Conservation (phyloP, 2,113 vertebrate genomes). For the Nesoenas mayeri region DNA sequence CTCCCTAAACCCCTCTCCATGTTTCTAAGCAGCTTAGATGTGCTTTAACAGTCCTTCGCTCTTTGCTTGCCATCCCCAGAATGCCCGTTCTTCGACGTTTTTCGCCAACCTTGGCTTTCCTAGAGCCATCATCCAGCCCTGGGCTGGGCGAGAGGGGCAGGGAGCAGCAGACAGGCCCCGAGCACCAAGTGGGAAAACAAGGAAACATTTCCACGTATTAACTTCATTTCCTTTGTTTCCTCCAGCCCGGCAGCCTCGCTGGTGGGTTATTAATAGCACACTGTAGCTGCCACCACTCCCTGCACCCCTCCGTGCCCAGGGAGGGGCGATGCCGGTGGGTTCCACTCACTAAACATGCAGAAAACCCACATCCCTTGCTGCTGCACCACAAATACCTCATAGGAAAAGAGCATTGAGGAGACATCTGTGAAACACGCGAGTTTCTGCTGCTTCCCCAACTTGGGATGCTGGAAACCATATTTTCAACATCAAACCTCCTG, state of each 20-base stretch:
- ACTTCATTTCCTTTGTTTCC: slow-evolving; percentile 44
- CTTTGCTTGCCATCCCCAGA: neutral
- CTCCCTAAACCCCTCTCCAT: neutral
- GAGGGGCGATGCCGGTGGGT: neutral
- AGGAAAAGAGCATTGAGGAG: neutral
- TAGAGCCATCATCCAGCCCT: neutral
- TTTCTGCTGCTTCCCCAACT: rapidly evolving
- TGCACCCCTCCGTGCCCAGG: neutral
- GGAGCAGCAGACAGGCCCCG: neutral
- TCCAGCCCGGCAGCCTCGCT: neutral
- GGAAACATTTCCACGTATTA: slow-evolving; percentile 55
- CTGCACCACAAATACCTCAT: neutral
- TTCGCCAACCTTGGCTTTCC: neutral
- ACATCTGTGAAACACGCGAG: neutral
- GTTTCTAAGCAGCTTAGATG: neutral
- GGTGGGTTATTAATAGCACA: slow-evolving; percentile 9
- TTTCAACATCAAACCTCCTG: neutral
- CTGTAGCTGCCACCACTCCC: neutral
- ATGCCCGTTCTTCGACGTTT: rapidly evolving
- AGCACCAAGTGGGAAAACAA: slow-evolving; percentile 20
- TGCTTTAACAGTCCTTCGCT: neutral
- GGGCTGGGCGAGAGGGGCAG: neutral
- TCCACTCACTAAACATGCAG: rapidly evolving
- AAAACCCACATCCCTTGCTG: rapidly evolving
- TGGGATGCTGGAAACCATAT: rapidly evolving